Evolutionary conservation across 2,797 vertebrate genomes (phyloP), one percentile per base, ranked within the genome.

Genomic region (Pterois miles): DNA sequence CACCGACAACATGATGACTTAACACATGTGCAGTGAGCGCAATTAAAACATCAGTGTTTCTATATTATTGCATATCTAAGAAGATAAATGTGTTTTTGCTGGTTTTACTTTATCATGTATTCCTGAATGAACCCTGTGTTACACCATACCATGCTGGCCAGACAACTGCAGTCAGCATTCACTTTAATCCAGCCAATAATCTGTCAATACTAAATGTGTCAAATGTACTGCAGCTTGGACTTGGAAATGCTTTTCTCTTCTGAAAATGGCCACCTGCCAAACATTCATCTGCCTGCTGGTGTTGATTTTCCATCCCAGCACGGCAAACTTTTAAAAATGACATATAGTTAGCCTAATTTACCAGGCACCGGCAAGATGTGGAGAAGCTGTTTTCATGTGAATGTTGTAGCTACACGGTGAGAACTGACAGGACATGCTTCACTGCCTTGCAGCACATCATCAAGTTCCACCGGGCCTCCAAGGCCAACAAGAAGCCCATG

Each of bases 401-500:
- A 50, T 40, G 33, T 57, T 53, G 56, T 48, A 57, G 40, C 43
- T 58, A 9, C 10, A 18, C 2, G 14, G 40, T 63, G 4, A 54
- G 29, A 74, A 13, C 27, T 40, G 25, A 54, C 25, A 52, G 62
- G 56, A 59, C 31, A 27, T 43, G 38, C 65, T 43, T 25, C 33
- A 34, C 88, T 73, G 38, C 73, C 74, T 83, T 89, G 3, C 18
- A 99, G 98, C 98, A 99, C 94, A 99, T 99, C 95, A 99, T 99
- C 94, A 99, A 99, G 95, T 99, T 99, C 95, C 98, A 99, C 94
- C 96, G 98, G 81, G 98, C 98, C 93, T 99, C 98, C 86, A 99
- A 99, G 94, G 98, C 98, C 94, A 99, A 99, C 93, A 99, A 99
- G 96, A 99, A 99, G 93, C 98, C 98, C 86, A 96, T 99, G 95